These are phyloP conservation scores for Lamellibrachia luymesi DNA, from an alignment of 1,140 invertebrate genomes.

Conservation along the genomic window DNA sequence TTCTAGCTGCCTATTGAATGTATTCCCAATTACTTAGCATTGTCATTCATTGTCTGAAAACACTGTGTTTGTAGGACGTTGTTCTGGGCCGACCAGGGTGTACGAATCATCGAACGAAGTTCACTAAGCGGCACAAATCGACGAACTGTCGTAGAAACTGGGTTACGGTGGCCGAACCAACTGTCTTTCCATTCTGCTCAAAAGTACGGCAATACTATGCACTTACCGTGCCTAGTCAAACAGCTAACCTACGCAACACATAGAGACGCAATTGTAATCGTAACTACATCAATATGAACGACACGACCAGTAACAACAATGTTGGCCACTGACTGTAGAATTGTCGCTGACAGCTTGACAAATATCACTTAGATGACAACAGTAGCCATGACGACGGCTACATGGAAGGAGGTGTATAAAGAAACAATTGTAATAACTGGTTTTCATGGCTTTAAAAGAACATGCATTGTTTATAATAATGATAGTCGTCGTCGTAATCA, in stretches of 20 bases:
- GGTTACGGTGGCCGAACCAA: not conserved
- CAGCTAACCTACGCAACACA: not conserved
- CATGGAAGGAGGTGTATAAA: not conserved
- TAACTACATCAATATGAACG: no score
- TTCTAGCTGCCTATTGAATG: no score
- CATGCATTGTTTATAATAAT: not conserved
- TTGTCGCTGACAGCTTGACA: no score
- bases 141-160: not conserved
- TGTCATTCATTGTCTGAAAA: no score
- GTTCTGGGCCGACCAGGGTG: not conserved
- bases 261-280: no score
- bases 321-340: no score
- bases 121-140: not conserved
- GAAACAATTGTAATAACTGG: not conserved
- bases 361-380: not conserved
- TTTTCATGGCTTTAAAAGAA: not conserved
- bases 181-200: not conserved
- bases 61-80: not conserved
- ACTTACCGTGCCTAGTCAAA: no score
- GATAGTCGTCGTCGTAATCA: not conserved
- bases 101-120: not conserved
- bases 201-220: not conserved
- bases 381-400: not conserved
- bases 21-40: no score
- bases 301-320: no score